Percentiles rank a stretch among this genome's conserved stretches.
These are phyloP conservation scores for Congeria kusceri DNA, from an alignment of 2,888 invertebrate species.

Conservation along the genomic window DNA sequence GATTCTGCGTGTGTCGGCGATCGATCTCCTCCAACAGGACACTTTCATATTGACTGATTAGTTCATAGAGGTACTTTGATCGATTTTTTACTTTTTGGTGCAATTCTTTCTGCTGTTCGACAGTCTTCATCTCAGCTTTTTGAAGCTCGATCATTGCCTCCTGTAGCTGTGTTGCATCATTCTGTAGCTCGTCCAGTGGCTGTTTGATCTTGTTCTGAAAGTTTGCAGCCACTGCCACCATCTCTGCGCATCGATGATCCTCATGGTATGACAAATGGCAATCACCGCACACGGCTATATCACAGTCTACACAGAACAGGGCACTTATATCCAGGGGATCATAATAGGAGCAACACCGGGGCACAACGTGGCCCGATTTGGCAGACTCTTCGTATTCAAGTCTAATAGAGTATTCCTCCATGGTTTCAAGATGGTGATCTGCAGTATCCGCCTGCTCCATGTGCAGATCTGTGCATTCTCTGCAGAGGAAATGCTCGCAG, in stretches of 20 bases:
- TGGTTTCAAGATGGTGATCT: slow-evolving; percentile 70
- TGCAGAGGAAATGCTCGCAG: slow-evolving; percentile 78
- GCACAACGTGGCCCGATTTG: slow-evolving; percentile 61
- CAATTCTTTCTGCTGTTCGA: slow-evolving; percentile 68
- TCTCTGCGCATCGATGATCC: slow-evolving; percentile 78
- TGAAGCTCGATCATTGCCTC: slow-evolving; percentile 66
- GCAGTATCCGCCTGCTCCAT: slow-evolving; percentile 70
- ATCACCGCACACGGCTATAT: slow-evolving; percentile 74
- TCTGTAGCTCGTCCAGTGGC: slow-evolving; percentile 68
- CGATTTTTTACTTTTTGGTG: slow-evolving; percentile 67
- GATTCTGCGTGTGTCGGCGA: slow-evolving; percentile 66
- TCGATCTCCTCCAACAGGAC: slow-evolving; percentile 75
- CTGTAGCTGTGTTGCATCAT: slow-evolving; percentile 65
- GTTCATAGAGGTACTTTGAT: slow-evolving; percentile 70
- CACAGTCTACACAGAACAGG: slow-evolving; percentile 79
- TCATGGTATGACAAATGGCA: slow-evolving; percentile 72
- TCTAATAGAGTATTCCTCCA: slow-evolving; percentile 64
- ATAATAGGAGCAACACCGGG: slow-evolving; percentile 74
- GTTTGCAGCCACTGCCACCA: slow-evolving; percentile 77
- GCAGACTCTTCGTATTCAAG: slow-evolving; percentile 53
- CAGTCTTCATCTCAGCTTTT: slow-evolving; percentile 60
- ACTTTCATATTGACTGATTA: slow-evolving; percentile 77
- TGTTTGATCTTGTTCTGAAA: slow-evolving; percentile 77
- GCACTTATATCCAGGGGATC: slow-evolving; percentile 79
- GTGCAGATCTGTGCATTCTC: slow-evolving; percentile 69